phyloP scores from a whole-genome alignment of 37 sponge, comb jelly and placozoan species.

The Diacarnus erythraeanus region DNA sequence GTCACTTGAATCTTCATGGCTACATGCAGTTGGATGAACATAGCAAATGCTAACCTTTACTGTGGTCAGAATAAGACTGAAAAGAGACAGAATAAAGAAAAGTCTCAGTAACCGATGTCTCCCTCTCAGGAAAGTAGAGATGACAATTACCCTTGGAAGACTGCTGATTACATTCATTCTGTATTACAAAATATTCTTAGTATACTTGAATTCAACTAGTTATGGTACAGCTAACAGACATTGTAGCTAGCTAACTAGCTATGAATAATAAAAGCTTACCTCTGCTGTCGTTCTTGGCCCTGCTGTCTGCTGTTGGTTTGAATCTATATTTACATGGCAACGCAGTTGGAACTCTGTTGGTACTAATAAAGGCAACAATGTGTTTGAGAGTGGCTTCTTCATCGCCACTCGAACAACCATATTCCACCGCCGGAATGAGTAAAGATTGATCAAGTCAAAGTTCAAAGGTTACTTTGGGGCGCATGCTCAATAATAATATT shows the following conservation, averaged over 20 bases:
- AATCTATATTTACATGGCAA: not conserved
- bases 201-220: no score
- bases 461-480: no score
- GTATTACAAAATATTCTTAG: no score
- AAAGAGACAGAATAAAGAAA: not conserved
- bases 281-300: not conserved
- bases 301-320: not conserved
- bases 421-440: not conserved
- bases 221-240: not conserved
- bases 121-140: not conserved
- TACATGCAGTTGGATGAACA: not conserved
- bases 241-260: not conserved
- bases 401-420: not conserved
- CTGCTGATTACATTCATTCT: not conserved
- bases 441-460: no score
- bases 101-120: not conserved
- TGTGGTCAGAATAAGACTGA: not conserved
- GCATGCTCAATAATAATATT: no score
- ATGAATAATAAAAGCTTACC: no score
- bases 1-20: not conserved
- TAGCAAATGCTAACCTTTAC: not conserved
- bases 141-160: not conserved
- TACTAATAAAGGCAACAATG: not conserved
- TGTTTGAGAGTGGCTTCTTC: not conserved
- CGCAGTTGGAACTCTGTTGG: not conserved